phyloP scores from a whole-genome alignment of 2,888 invertebrate genomes.

The Apoda limacodes region DNA sequence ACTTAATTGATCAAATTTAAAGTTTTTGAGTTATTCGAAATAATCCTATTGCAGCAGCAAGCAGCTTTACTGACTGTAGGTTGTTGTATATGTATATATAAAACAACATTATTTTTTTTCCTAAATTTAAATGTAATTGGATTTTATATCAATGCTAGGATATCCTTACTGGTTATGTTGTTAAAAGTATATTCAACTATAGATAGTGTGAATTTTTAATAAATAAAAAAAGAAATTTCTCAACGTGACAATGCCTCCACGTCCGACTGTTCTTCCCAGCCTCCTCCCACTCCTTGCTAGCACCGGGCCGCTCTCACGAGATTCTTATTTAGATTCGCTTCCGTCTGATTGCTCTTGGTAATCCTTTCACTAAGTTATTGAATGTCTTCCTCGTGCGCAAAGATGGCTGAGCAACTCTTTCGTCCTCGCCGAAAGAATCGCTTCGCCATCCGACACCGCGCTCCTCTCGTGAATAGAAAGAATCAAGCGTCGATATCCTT shows the following conservation, averaged over 20 bases:
- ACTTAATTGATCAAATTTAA: too few species aligned
- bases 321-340: slow-evolving; percentile 71
- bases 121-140: too few species aligned
- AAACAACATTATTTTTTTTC: too few species aligned
- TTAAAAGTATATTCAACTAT: too few species aligned
- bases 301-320: slow-evolving; percentile 61
- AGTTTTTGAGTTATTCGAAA: too few species aligned
- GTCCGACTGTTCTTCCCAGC: slow-evolving; percentile 55
- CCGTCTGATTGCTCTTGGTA: slow-evolving; percentile 70
- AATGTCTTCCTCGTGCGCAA: slow-evolving; percentile 66
- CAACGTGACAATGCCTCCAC: slow-evolving; percentile 52
- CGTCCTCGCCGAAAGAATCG: slow-evolving; percentile 39
- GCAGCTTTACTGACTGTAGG: too few species aligned
- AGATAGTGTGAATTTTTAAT: too few species aligned
- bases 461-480: slow-evolving; percentile 36
- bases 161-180: too few species aligned
- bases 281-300: slow-evolving; percentile 36
- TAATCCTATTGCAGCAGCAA: too few species aligned
- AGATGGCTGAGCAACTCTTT: slow-evolving; percentile 52
- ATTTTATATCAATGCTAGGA: too few species aligned
- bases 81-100: too few species aligned
- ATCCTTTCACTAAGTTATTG: slow-evolving; percentile 70
- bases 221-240: too few species aligned
- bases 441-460: slow-evolving; percentile 31
- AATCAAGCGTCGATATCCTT: slow-evolving; percentile 42